These are phyloP conservation scores for Agrotis ipsilon DNA, from an alignment of 2,888 invertebrate species.

Conservation along the genomic window DNA sequence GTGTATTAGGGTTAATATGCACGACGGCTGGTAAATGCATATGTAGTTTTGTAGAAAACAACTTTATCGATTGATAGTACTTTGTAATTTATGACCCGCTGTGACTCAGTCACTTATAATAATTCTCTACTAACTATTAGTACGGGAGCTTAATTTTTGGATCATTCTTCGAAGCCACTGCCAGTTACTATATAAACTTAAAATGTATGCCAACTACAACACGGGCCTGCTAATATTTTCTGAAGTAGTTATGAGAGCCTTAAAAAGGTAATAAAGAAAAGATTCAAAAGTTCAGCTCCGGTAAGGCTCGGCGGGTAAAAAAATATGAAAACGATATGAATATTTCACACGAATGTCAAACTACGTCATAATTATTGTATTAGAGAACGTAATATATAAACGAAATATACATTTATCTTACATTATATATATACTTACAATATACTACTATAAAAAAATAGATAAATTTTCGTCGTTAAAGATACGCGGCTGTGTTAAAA, in stretches of 20 bases:
- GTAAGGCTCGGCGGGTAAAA: slow-evolving; percentile 40
- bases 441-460: slow-evolving; percentile 51
- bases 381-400: slow-evolving; percentile 52
- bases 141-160: slow-evolving; percentile 15
- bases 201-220: background rate
- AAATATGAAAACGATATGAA: slow-evolving; percentile 9
- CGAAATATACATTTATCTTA: slow-evolving; percentile 67
- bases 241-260: slow-evolving; percentile 3
- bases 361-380: slow-evolving; percentile 45
- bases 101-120: slow-evolving; percentile 2
- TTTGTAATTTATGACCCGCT: slow-evolving; percentile 28
- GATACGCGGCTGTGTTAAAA: slow-evolving; percentile 83
- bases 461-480: slow-evolving; percentile 62
- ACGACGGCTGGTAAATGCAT: slow-evolving; percentile 76
- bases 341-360: slow-evolving; percentile 57
- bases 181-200: background rate
- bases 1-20: slow-evolving; percentile 72
- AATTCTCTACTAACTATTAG: background rate
- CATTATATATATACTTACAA: slow-evolving; percentile 45
- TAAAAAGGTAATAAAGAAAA: slow-evolving; percentile 4
- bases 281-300: slow-evolving; percentile 20
- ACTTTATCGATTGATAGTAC: slow-evolving; percentile 17
- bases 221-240: background rate
- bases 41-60: slow-evolving; percentile 60
- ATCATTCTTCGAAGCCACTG: slow-evolving; percentile 4